Base-by-base conservation (phyloP, 1,140 invertebrate species). In the Papilio polytes region DNA sequence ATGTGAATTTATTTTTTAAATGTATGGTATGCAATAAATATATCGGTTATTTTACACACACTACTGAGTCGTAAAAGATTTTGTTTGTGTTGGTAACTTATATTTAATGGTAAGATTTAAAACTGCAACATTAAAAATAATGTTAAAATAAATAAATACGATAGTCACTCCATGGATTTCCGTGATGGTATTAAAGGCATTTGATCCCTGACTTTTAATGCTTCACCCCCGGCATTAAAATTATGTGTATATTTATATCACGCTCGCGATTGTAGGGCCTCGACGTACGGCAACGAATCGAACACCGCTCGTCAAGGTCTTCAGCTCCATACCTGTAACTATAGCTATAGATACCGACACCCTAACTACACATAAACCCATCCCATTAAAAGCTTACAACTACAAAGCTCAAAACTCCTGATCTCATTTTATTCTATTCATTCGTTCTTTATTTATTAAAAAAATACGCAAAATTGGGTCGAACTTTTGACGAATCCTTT, bases 151-250 rank as follows among this genome's bases (percentile, higher is more conserved):
- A 15, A 66, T 22, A 3, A 85, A 81, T 1, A 31, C 63, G 26
- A 20, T 48, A 76, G 56, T 87, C 63, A 86, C 92, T 94, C 93
- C 80, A 94, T 72, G 77, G 84, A 83, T 90, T 88, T 81, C 82
- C 41, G 80, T 81, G 86, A 86, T 80, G 85, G 93, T 90, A 94
- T 94, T 94, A 93, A 89, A 92, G 92, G 92, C 89, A 94, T 94
- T 94, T 94, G 93, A 94, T 94, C 92, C 93, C 92, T 94, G 92
- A 94, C 93, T 94, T 94, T 94, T 94, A 94, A 94, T 94, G 93
- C 93, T 94, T 94, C 93, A 94, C 93, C 92, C 91, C 89, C 90
- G 92, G 92, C 90, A 94, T 94, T 94, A 94, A 94, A 94, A 94
- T 94, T 94, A 94, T 94, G 91, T 94, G 91, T 94, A 94, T 94